Percentiles rank a stretch among this genome's conserved stretches.
These are phyloP conservation scores for Cordilura impudica DNA, from an alignment of 2,888 invertebrate species.

Conservation along the genomic window DNA sequence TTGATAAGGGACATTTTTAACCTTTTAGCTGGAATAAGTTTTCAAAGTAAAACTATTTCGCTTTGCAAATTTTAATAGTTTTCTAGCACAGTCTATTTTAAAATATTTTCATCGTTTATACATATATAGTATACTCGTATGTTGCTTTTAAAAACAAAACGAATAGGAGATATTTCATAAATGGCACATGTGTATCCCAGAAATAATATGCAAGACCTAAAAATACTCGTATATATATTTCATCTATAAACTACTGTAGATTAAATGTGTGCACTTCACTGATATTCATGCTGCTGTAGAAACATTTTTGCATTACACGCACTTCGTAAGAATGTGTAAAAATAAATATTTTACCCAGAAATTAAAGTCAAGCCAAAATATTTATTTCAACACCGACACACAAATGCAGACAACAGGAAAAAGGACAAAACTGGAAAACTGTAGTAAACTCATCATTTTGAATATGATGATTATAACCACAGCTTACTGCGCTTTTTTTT, in stretches of 20 bases:
- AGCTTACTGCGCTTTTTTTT: constrained; percentile 23
- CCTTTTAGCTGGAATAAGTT: too few species aligned
- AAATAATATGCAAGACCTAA: constrained; percentile 17
- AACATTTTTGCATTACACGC: constrained; percentile 18
- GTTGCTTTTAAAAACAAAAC: not conserved
- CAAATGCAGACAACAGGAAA: not conserved
- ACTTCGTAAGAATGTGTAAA: constrained; percentile 34
- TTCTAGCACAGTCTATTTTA: too few species aligned
- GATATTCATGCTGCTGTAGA: not conserved
- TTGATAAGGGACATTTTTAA: too few species aligned
- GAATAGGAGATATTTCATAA: not conserved
- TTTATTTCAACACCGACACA: constrained; percentile 1
- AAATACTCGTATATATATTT: not conserved
- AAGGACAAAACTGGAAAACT: not conserved
- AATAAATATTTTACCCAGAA: constrained; percentile 27
- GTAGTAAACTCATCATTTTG: constrained; percentile 36
- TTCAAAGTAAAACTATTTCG: too few species aligned
- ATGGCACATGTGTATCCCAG: constrained; percentile 2
- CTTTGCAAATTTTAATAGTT: too few species aligned
- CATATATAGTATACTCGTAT: too few species aligned
- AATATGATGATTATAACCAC: constrained; percentile 56
- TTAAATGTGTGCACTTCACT: not conserved
- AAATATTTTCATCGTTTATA: too few species aligned
- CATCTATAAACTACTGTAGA: not conserved
- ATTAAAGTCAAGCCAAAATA: not conserved